Conservation (phyloP, 2,888 invertebrate species). For the Ectemnius cavifrons region DNA sequence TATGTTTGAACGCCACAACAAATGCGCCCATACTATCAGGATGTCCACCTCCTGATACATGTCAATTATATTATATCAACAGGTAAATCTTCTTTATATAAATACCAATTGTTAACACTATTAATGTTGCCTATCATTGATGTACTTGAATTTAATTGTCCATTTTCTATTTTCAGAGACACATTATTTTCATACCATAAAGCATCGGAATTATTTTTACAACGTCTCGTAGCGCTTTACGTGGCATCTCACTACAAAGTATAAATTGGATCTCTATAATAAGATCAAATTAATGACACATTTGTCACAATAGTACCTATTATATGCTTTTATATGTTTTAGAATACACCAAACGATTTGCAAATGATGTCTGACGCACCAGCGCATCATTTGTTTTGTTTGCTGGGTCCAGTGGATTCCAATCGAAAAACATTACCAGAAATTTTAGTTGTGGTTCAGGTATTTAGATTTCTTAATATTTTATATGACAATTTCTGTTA, state of each 20-base stretch:
- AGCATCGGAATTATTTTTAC: slow-evolving; percentile 94
- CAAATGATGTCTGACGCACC: slow-evolving; percentile 99
- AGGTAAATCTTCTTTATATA: slow-evolving; percentile 65
- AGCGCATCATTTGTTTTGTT: slow-evolving; percentile 97
- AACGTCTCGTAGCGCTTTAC: slow-evolving; percentile 94
- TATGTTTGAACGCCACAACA: slow-evolving; percentile 93
- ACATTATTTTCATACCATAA: slow-evolving; percentile 98
- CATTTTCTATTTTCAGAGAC: slow-evolving; percentile 82
- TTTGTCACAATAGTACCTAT: background rate
- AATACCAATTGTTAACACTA: background rate
- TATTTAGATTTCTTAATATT: slow-evolving; percentile 61
- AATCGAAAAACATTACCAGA: slow-evolving; percentile 89
- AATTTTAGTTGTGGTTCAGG: slow-evolving; percentile 94
- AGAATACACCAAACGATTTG: slow-evolving; percentile 98
- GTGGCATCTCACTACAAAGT: slow-evolving; percentile 99
- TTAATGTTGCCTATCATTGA: slow-evolving; percentile 1
- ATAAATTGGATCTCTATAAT: slow-evolving; percentile 34
- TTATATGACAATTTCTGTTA: background rate
- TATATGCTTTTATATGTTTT: slow-evolving; percentile 53
- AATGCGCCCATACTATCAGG: slow-evolving; percentile 85
- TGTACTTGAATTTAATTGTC: background rate
- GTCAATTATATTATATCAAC: slow-evolving; percentile 93
- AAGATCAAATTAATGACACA: too few relatives aligned
- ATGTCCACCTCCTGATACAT: slow-evolving; percentile 92
- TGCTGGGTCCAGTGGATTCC: slow-evolving; percentile 91